Percentiles rank a stretch among this genome's conserved stretches.
phyloP scores from a whole-genome alignment of 2,113 vertebrate genomes.

The Larimichthys crocea region DNA sequence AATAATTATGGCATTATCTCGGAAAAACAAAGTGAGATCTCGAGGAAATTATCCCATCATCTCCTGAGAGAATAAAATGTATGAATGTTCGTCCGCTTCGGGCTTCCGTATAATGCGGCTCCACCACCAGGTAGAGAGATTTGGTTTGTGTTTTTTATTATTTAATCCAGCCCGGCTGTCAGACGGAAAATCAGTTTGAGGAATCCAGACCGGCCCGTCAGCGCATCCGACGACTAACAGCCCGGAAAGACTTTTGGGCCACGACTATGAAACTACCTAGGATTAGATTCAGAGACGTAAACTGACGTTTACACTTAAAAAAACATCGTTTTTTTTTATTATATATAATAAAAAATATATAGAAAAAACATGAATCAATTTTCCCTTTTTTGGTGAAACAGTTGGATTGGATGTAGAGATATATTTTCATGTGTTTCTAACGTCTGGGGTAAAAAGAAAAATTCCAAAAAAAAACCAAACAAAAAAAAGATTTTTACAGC shows the following conservation, averaged over 20 bases:
- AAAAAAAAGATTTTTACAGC: slow-evolving; percentile 31
- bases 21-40: too few species aligned
- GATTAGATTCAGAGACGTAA: slow-evolving; percentile 72
- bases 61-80: too few species aligned
- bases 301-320: slow-evolving; percentile 58
- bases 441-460: slow-evolving; percentile 9
- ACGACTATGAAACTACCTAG: slow-evolving; percentile 70
- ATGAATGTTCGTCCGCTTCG: too few species aligned
- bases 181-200: slow-evolving; percentile 20
- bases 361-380: slow-evolving; percentile 38
- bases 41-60: too few species aligned
- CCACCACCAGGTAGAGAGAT: neutral
- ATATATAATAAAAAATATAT: slow-evolving; percentile 30
- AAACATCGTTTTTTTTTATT: slow-evolving; percentile 48
- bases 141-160: neutral
- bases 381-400: slow-evolving; percentile 43
- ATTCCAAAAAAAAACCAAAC: too few species aligned
- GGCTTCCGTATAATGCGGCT: neutral
- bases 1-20: neutral
- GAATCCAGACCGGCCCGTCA: slow-evolving; percentile 42
- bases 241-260: slow-evolving; percentile 12
- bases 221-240: neutral
- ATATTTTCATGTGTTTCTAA: slow-evolving; percentile 54
- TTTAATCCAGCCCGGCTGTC: neutral
- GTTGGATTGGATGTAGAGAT: slow-evolving; percentile 49